Evolutionary conservation across 2,888 invertebrate species (phyloP), one percentile per base, ranked within the genome.

Genomic region (Coleophora deauratella): DNA sequence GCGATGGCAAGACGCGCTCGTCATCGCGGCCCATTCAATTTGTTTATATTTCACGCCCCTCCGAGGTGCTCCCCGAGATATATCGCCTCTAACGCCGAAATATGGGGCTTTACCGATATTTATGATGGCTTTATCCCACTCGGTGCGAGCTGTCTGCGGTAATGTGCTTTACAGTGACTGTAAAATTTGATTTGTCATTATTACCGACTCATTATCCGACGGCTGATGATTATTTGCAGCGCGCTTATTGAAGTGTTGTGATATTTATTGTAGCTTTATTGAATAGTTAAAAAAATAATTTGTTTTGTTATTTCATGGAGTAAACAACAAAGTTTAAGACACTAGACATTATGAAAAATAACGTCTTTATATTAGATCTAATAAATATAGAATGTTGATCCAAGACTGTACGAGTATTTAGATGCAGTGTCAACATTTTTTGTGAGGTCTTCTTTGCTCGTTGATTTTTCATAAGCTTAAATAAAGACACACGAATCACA

Each of bases 11-110:
- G 72, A 67, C 60, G 64, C 57, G 64, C 75, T 78, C 81, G 62
- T 82, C 81, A 79, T 73, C 62, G 63, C 64, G 65, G 66, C 61
- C 66, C 69, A 78, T 85, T 80, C 84, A 82, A 82, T 84, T 84
- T 84, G 84, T 84, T 82, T 82, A 81, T 80, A 84, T 84, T 82
- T 79, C 75, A 75, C 76, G 77, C 72, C 72, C 76, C 76, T 77
- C 73, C 61, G 76, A 78, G 80, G 77, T 75, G 80, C 78, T 66
- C 78, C 66, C 60, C 51, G 54, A 66, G 71, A 79, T 68, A 74
- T 76, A 77, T 67, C 52, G 66, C 62, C 71, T 63, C 65, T 80
- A 76, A 80, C 72, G 57, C 72, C 75, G 66, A 82, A 80, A 81
- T 82, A 82, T 79, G 74, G 76, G 64, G 70, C 72, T 66, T 74